Evolutionary conservation across 1,140 invertebrate species (phyloP).

Genomic region (Zaprionus inermis): DNA sequence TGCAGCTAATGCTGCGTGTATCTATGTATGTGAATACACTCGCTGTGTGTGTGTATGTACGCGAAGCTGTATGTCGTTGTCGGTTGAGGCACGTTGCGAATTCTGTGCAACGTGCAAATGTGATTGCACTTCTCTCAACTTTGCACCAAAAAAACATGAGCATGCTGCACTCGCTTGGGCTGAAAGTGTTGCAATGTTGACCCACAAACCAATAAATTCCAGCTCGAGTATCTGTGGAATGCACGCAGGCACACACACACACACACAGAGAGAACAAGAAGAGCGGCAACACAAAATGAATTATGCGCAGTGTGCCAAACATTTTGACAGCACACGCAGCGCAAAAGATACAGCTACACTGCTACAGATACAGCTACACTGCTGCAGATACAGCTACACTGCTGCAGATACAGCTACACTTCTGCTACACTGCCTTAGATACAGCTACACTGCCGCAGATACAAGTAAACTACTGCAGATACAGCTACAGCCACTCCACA

Average conservation of each 20-base stretch:
- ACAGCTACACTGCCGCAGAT: constrained; percentile 3
- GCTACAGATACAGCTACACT: constrained; percentile 16
- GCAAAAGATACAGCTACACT: constrained; percentile 53
- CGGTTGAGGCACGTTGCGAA: constrained; percentile 33
- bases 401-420: constrained; percentile 15
- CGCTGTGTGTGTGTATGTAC: not conserved
- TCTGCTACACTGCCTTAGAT: too few species aligned
- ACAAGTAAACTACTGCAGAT: too few species aligned
- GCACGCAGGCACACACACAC: constrained; percentile 33
- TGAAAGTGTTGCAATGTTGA: constrained; percentile 62
- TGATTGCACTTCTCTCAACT: constrained; percentile 57
- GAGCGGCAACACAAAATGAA: constrained; percentile 52
- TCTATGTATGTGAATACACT: constrained; percentile 26
- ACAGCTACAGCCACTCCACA: too few species aligned
- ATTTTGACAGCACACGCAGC: constrained; percentile 73
- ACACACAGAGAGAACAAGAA: constrained; percentile 28
- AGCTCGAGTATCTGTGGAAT: constrained; percentile 71
- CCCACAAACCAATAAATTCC: constrained; percentile 77
- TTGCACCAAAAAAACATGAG: constrained; percentile 44
- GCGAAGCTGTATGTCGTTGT: constrained; percentile 3
- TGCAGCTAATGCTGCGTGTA: constrained; percentile 34
- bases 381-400: constrained; percentile 15
- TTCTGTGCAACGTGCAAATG: constrained; percentile 51
- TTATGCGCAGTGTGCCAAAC: constrained; percentile 74
- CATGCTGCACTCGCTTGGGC: constrained; percentile 10